Conservation (phyloP, 2,888 invertebrate genomes). For the Hypolimnas misippus region DNA sequence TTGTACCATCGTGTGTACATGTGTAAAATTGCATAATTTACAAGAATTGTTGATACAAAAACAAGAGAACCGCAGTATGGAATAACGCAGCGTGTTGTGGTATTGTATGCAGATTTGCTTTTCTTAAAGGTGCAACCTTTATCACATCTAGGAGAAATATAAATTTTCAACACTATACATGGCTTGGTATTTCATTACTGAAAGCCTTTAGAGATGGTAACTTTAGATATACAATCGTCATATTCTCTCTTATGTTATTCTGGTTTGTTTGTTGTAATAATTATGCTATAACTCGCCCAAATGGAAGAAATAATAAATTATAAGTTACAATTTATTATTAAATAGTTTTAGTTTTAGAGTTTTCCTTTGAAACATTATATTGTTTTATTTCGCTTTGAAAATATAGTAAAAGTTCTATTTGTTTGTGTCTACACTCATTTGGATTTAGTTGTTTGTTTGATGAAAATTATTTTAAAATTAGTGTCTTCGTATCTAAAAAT, state of each 20-base stretch:
- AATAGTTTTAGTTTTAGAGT: no score
- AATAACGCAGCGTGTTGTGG: conserved; percentile 29
- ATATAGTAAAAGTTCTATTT: no score
- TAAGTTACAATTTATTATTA: no score
- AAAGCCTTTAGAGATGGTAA: conserved; percentile 57
- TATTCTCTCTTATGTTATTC: conserved; percentile 4
- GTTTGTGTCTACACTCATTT: no score
- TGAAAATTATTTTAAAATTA: no score
- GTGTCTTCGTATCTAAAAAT: no score
- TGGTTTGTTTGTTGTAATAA: not conserved
- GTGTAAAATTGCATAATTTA: conserved; percentile 31
- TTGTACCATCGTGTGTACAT: conserved; percentile 21
- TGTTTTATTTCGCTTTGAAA: no score
- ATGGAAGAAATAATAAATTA: no score
- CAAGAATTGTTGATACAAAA: conserved; percentile 31
- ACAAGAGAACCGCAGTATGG: conserved; percentile 47
- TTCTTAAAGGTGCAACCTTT: conserved; percentile 63
- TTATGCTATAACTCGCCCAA: not conserved
- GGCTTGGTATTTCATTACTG: conserved; percentile 64
- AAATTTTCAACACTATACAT: conserved; percentile 60
- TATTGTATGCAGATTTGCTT: conserved; percentile 77
- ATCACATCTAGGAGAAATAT: conserved; percentile 62
- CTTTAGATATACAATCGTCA: conserved; percentile 41
- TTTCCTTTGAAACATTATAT: no score
- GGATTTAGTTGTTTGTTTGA: no score